Evolutionary conservation across 1,140 invertebrate genomes (phyloP).

Genomic region (Lepidurus arcticus): DNA sequence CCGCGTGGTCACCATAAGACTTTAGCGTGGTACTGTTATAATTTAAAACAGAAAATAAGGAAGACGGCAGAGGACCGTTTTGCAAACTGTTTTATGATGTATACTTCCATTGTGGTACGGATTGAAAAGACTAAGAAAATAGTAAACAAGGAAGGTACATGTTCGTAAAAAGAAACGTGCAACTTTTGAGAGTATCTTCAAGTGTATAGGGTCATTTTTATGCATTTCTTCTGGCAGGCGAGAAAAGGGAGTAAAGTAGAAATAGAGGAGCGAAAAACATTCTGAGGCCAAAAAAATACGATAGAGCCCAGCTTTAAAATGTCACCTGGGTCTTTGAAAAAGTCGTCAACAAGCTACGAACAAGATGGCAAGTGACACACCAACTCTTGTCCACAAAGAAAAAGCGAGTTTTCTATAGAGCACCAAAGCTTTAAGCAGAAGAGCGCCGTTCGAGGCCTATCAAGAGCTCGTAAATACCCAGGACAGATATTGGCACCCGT

Average conservation of each 20-base stretch:
- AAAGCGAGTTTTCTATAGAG: background rate
- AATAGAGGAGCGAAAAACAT: no score
- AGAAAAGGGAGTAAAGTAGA: background rate
- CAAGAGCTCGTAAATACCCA: slow-evolving; percentile 6
- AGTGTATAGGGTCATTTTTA: no score
- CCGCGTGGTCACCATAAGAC: no score
- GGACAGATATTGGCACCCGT: slow-evolving; percentile 18
- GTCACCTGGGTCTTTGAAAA: background rate
- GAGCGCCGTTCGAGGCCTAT: slow-evolving; percentile 10
- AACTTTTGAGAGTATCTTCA: no score
- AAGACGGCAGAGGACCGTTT: no score
- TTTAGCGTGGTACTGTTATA: no score
- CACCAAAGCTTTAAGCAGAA: background rate
- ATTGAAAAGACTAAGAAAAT: no score
- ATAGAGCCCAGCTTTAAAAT: background rate
- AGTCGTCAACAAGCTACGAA: background rate
- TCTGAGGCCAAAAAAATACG: background rate
- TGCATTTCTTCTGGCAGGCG: background rate
- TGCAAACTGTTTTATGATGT: no score
- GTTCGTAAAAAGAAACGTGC: no score
- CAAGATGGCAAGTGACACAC: background rate
- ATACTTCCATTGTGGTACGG: no score
- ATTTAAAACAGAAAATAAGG: no score
- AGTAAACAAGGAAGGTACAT: no score
- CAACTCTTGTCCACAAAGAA: background rate